Base-by-base conservation (phyloP, 2,797 vertebrate species). In the Margarornis squamiger region DNA sequence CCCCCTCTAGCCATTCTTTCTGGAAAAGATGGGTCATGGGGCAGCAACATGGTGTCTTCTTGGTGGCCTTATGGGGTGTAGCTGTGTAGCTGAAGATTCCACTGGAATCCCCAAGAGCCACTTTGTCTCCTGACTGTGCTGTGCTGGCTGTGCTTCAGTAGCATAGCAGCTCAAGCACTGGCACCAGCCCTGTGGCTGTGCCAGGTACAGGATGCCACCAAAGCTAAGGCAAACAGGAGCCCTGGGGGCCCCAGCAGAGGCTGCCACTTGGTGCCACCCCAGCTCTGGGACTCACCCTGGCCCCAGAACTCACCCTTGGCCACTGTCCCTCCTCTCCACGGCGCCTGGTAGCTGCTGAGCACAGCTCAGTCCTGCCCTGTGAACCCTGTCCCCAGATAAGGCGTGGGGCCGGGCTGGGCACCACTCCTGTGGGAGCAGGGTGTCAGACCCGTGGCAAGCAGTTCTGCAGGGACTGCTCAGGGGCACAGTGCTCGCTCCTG, bases 301-400 rank as follows among this genome's bases (percentile, higher is more conserved):
- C 48, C 5, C 32, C 2, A 4, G 45, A n/a, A 61, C 78, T 93
- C 0, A 0, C 65, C 70, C 78, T 74, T 74, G 51, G 21, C 74
- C 0, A 0, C 78, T 4, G 6, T n/a, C 51, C 32, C 45, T 85
- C 39, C 38, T 82, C 27, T 85, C 1, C 5, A 4, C 0, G 7
- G 72, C 1, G 5, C 52, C 68, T 55, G 65, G 29, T 38, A 75
- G 66, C 79, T 86, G 95, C 92, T 9, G 49, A 57, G 70, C 66
- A 12, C 57, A 59, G 78, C 49, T 85, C 1, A 1, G 79, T 94
- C 52, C 90, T 96, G 92, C 84, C 89, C 86, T 3, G 0, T 92
- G 95, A 75, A 94, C 96, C 92, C 88, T 96, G 96, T 67, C 88
- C 92, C 43, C 73, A 95, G 96, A 96, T 95, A 94, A 92, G 86